A percentile compares a stretch with the other conserved stretches of the same genome.
Conservation (phyloP, 2,888 invertebrate genomes). For the Sarcophaga variegata region DNA sequence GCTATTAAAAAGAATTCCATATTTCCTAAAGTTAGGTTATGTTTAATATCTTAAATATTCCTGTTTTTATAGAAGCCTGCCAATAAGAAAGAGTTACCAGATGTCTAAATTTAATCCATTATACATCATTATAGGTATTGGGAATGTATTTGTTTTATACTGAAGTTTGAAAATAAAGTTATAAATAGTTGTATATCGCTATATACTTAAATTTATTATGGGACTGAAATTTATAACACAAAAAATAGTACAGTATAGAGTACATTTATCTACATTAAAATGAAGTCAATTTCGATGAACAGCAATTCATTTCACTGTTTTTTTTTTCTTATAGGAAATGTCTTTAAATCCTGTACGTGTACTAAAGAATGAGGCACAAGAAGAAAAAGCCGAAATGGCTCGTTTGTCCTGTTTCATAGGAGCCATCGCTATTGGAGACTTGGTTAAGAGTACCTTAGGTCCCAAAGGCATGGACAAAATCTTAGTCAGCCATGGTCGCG, state of each 20-base stretch:
- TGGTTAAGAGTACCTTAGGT: conserved; percentile 98
- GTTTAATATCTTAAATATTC: neutral
- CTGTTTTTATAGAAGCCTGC: neutral
- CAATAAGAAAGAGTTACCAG: conserved; percentile 18
- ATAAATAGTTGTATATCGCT: too few species aligned
- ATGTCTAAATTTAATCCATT: neutral
- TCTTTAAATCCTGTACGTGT: conserved; percentile 97
- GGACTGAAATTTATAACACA: too few species aligned
- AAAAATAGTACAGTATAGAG: too few species aligned
- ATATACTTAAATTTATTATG: too few species aligned
- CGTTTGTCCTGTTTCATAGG: conserved; percentile 99
- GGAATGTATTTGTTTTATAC: neutral
- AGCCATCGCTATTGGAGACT: conserved; percentile 98
- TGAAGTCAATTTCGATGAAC: too few species aligned
- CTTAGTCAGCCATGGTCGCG: conserved; percentile 90
- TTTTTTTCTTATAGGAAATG: conserved; percentile 83
- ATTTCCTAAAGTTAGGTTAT: conserved; percentile 46
- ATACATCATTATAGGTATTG: too few species aligned
- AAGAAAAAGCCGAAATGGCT: conserved; percentile 98
- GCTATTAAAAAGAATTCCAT: neutral
- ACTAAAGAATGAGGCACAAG: conserved; percentile 97
- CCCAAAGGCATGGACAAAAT: conserved; percentile 99
- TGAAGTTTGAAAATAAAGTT: too few species aligned
- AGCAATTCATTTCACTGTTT: neutral
- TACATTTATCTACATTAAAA: too few species aligned